Evolutionary conservation across 2,888 invertebrate genomes (phyloP).

Genomic region (Pogonocherus hispidulus): DNA sequence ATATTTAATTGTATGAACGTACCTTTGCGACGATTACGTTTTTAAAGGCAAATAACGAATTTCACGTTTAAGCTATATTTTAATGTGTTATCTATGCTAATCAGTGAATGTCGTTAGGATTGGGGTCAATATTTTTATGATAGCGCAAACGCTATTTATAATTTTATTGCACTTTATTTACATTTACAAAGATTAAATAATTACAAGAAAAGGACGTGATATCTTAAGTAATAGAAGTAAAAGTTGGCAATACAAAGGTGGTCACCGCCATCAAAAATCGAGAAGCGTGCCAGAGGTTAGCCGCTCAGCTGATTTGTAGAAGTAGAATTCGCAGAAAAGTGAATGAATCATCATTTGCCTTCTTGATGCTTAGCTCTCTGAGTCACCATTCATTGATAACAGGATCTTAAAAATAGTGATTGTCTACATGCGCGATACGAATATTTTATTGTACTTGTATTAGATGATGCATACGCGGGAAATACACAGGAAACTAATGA

Average conservation of each 20-base stretch:
- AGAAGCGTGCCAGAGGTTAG: neutral
- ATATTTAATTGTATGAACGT: neutral
- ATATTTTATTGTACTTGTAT: conserved; percentile 32
- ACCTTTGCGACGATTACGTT: neutral
- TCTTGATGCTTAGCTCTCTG: conserved; percentile 14
- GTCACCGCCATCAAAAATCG: too few relatives aligned
- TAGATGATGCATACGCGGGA: conserved; percentile 1
- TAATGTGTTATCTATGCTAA: neutral
- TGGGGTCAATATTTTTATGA: conserved; percentile 1
- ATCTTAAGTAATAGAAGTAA: too few relatives aligned
- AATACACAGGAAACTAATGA: conserved; percentile 10
- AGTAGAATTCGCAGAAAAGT: conserved; percentile 20
- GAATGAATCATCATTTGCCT: conserved; percentile 15
- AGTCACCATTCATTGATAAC: conserved; percentile 35
- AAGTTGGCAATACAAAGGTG: too few relatives aligned
- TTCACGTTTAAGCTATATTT: neutral
- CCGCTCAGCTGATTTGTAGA: conserved; percentile 20
- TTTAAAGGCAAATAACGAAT: too few relatives aligned
- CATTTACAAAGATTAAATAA: neutral
- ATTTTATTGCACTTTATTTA: neutral
- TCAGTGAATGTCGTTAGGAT: neutral
- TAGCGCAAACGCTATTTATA: neutral
- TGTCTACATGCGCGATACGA: conserved; percentile 10
- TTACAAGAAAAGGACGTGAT: neutral
- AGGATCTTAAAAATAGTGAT: conserved; percentile 28